Percentiles rank a stretch among this genome's conserved stretches.
phyloP scores from a whole-genome alignment of 2,888 invertebrate species.

The Dascillus cervinus region DNA sequence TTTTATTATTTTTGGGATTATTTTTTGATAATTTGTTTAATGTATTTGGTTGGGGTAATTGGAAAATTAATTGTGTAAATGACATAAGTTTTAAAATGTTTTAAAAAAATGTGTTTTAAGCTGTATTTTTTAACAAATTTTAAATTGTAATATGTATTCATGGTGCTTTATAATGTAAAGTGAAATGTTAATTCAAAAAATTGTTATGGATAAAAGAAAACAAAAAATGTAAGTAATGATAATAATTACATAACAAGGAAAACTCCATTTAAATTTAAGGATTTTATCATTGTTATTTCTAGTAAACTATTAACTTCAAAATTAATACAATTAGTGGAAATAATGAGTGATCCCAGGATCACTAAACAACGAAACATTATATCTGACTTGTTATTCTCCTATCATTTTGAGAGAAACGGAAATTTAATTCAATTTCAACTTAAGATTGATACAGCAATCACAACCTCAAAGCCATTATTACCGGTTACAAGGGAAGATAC shows the following conservation, averaged over 20 bases:
- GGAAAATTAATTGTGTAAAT: too few relatives aligned
- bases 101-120: too few relatives aligned
- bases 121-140: too few relatives aligned
- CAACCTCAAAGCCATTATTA: conserved; percentile 54
- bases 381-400: conserved; percentile 51
- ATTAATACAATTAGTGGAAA: conserved; percentile 62
- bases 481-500: conserved; percentile 46
- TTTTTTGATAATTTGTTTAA: conserved; percentile 5
- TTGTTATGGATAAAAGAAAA: too few relatives aligned
- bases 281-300: conserved; percentile 34
- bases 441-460: conserved; percentile 57
- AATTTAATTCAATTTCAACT: conserved; percentile 59
- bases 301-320: conserved; percentile 60
- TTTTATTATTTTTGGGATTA: too few relatives aligned
- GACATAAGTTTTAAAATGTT: too few relatives aligned
- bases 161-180: too few relatives aligned
- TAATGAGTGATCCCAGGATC: conserved; percentile 48
- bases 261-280: too few relatives aligned
- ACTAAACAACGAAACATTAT: conserved; percentile 50
- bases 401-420: conserved; percentile 52
- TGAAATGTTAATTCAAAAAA: conserved; percentile 1
- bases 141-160: too few relatives aligned
- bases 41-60: too few relatives aligned
- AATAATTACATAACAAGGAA: too few relatives aligned
- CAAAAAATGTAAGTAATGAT: too few relatives aligned